Evolutionary conservation across 1,140 invertebrate species (phyloP).

Genomic region (Calliopsis andreniformis): DNA sequence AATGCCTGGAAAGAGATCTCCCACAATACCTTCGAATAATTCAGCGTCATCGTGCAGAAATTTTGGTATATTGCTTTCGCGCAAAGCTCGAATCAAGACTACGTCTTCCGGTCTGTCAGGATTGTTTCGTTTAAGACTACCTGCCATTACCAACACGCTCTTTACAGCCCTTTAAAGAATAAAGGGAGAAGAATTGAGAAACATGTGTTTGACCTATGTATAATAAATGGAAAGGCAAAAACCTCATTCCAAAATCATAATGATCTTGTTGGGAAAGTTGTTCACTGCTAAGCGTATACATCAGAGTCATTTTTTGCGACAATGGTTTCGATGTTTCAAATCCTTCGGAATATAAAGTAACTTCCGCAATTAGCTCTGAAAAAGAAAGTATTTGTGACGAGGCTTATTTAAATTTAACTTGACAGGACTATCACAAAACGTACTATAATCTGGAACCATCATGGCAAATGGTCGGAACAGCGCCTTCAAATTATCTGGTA

Average conservation of each 20-base stretch:
- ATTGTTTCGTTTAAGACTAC: constrained; percentile 91
- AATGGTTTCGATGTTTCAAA: constrained; percentile 93
- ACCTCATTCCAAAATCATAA: constrained; percentile 97
- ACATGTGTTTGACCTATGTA: neutral
- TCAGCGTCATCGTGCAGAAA: constrained; percentile 93
- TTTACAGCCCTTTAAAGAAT: constrained; percentile 80
- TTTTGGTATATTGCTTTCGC: constrained; percentile 96
- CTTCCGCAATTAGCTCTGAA: constrained; percentile 93
- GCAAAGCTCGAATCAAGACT: constrained; percentile 90
- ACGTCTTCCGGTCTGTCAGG: constrained; percentile 91
- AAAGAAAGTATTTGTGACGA: no score
- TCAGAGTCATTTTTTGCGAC: constrained; percentile 94
- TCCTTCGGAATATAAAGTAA: constrained; percentile 95
- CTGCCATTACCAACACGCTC: constrained; percentile 91
- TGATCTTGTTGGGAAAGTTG: constrained; percentile 96
- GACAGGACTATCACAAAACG: constrained; percentile 43
- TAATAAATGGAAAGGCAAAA: neutral
- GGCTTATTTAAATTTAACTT: no score
- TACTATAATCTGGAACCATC: constrained; percentile 96
- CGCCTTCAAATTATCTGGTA: constrained; percentile 92
- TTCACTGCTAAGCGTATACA: constrained; percentile 96
- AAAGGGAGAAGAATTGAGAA: neutral
- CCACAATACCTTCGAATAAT: constrained; percentile 92
- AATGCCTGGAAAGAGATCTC: constrained; percentile 94
- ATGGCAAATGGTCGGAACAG: constrained; percentile 94